phyloP scores from a whole-genome alignment of 2,888 invertebrate species.

The Meghimatium bilineatum region DNA sequence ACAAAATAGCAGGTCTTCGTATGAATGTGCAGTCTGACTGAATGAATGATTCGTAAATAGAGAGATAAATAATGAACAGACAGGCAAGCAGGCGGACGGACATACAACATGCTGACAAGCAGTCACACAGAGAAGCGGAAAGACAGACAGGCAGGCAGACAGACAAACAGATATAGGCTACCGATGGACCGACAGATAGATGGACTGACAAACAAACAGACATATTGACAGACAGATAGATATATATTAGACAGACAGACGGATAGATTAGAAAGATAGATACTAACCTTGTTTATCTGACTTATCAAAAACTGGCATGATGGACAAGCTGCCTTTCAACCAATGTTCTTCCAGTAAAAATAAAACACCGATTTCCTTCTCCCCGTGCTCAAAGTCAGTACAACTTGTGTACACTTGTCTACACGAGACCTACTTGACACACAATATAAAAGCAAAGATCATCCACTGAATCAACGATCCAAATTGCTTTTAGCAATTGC shows the following conservation, averaged over 20 bases:
- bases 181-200: not conserved
- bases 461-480: too few species aligned
- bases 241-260: not conserved
- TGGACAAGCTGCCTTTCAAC: not conserved
- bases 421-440: too few species aligned
- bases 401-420: too few species aligned
- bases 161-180: not conserved
- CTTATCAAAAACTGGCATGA: not conserved
- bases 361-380: too few species aligned
- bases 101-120: not conserved
- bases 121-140: conserved; percentile 14
- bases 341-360: too few species aligned
- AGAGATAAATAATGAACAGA: not conserved
- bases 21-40: not conserved
- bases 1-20: not conserved
- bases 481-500: too few species aligned
- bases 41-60: not conserved
- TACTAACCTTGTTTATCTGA: conserved; percentile 6
- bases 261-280: not conserved
- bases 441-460: too few species aligned
- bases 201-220: not conserved
- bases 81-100: not conserved
- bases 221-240: not conserved
- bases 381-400: too few species aligned
- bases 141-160: not conserved